Base-by-base conservation (phyloP, 2,113 vertebrate species). In the Rhinopomastus cyanomelas region DNA sequence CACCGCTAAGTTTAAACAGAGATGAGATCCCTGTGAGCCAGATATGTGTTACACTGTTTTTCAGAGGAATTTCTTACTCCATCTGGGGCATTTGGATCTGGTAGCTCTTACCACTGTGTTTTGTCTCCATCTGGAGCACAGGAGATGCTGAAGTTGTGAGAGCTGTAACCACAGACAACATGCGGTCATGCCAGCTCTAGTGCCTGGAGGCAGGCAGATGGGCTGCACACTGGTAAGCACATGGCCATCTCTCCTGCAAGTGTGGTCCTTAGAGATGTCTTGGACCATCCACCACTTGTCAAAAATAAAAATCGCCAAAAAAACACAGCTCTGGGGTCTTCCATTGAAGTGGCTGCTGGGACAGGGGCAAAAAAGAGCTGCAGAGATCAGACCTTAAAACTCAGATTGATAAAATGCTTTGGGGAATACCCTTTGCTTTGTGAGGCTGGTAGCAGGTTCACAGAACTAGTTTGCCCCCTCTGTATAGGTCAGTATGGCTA, bases 141-240 rank as follows among this genome's bases (percentile, higher is more conserved):
- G 81, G 44, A 67, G 57, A 34, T 30, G n/a, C 44, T 44, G 57
- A 62, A 37, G 17, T 2, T 0, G 0, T 22, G 49, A 59, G 27
- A 61, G 37, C 16, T 68, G 53, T 16, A 36, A 23, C 4, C 6
- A 2, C 59, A 53, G 65, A n/a, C 55, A 57, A 9, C 39, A 16
- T 17, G 6, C 0, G 1, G 29, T 34, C 16, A 2, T 30, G 37
- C 11, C 66, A 55, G 52, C 36, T 61, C 52, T 1, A 1, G 39
- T n/a, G 64, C 62, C 52, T 51, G 37, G 30, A 52, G 2, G 22
- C 48, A 27, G 7, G 5, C 30, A 44, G 21, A 29, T 85, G 57
- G 51, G 15, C 37, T 69, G 46, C 11, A 7, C 1, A 3, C 60
- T 68, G 59, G 22, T 52, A 39, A 81, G 36, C 60, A 34, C 56